phyloP scores from a whole-genome alignment of 2,113 vertebrate species.

The Condylura cristata region DNA sequence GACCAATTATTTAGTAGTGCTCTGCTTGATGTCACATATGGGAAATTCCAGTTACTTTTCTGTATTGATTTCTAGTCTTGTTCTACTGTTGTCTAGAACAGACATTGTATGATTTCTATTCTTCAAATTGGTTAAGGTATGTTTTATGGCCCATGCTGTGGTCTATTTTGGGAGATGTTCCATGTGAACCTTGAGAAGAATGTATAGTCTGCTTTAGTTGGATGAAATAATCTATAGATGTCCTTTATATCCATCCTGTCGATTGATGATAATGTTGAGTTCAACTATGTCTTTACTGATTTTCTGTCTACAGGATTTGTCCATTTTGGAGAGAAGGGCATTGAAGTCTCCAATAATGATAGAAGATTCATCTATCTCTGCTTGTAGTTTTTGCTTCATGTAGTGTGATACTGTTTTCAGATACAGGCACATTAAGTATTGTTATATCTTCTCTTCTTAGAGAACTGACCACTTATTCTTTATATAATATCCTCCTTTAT shows the following conservation, averaged over 20 bases:
- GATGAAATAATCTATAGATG: neutral
- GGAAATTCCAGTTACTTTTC: neutral
- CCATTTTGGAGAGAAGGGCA: neutral
- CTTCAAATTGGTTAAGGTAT: neutral
- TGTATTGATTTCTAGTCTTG: neutral
- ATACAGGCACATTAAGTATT: neutral
- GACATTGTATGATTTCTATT: too few relatives aligned
- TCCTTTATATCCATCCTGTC: neutral
- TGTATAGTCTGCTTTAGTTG: neutral
- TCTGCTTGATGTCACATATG: neutral
- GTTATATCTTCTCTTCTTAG: neutral
- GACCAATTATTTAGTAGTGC: neutral
- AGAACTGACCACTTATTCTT: neutral
- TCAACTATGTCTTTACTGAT: neutral
- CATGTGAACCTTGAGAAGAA: neutral
- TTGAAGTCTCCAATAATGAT: neutral
- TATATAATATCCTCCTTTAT: neutral
- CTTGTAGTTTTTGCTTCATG: neutral
- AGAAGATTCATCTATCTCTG: neutral
- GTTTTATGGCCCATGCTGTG: neutral
- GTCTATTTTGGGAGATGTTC: neutral
- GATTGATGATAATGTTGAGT: neutral
- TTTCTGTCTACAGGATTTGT: neutral
- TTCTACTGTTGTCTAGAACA: neutral
- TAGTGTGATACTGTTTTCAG: neutral